A percentile compares a stretch with the other conserved stretches of the same genome.
These are phyloP conservation scores for Lophius americanus DNA, from an alignment of 2,797 vertebrate species.

Conservation along the genomic window DNA sequence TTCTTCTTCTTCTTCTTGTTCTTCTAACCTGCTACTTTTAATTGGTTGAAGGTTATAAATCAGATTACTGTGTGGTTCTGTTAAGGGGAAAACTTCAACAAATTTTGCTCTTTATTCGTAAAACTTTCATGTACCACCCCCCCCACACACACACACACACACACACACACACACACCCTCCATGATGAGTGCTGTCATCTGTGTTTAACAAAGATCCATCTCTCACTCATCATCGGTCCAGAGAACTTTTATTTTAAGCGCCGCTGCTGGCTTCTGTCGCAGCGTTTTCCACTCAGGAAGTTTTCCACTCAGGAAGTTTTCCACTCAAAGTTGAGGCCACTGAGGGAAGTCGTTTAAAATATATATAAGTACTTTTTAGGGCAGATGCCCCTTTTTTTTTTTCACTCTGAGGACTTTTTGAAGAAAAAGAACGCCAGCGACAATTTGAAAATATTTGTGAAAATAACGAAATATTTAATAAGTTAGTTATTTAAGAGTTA, in stretches of 20 bases:
- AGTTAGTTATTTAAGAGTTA: no score
- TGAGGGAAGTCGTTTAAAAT: not conserved
- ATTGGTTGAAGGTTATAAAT: not conserved
- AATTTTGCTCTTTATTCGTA: not conserved
- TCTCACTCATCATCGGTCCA: constrained; percentile 4
- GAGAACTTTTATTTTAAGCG: not conserved
- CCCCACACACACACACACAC: not conserved
- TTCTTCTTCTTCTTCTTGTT: no score
- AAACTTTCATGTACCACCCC: not conserved
- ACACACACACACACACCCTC: not conserved
- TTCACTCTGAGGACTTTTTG: not conserved
- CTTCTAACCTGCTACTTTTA: not conserved
- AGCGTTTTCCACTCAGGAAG: not conserved
- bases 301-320: not conserved
- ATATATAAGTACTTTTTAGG: not conserved
- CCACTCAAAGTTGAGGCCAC: not conserved
- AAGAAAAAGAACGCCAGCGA: no score
- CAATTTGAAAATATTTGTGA: no score
- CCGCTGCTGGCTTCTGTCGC: not conserved
- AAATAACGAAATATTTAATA: no score
- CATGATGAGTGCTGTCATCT: not conserved
- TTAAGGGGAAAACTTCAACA: not conserved
- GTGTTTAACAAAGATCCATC: not conserved
- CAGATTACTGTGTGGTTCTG: not conserved
- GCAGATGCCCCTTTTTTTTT: not conserved